Conservation (phyloP, 2,113 vertebrate species). For the Dendropsophus ebraccatus region DNA sequence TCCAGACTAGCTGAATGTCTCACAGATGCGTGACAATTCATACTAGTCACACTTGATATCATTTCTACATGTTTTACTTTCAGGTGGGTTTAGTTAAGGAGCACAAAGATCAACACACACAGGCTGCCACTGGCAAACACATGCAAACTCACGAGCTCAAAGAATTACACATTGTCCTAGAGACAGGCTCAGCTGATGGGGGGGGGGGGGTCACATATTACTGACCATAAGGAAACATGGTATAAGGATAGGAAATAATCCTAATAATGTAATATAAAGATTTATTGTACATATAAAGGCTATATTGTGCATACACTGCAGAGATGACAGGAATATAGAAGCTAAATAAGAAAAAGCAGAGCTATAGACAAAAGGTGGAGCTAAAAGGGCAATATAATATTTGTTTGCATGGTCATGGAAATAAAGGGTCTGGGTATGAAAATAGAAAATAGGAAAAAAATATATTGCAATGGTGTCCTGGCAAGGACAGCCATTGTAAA, state of each 20-base stretch:
- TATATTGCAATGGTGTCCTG: too few relatives aligned
- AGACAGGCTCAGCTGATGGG: not conserved
- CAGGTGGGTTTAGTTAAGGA: slow-evolving; percentile 71
- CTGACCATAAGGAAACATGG: not conserved
- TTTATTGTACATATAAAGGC: not conserved
- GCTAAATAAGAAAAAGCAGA: too few relatives aligned
- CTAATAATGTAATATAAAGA: too few relatives aligned
- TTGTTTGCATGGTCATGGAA: too few relatives aligned
- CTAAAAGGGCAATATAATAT: too few relatives aligned
- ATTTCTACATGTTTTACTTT: slow-evolving; percentile 69
- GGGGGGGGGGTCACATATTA: not conserved
- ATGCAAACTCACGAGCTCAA: not conserved
- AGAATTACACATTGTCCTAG: not conserved
- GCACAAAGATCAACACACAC: slow-evolving; percentile 61
- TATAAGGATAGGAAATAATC: not conserved
- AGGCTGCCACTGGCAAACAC: slow-evolving; percentile 53
- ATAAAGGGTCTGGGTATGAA: too few relatives aligned
- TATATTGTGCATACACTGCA: too few relatives aligned
- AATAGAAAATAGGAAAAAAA: too few relatives aligned
- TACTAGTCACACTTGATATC: slow-evolving; percentile 65
- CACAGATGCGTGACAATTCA: slow-evolving; percentile 66
- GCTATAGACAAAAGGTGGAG: too few relatives aligned
- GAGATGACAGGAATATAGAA: too few relatives aligned
- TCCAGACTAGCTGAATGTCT: slow-evolving; percentile 67
- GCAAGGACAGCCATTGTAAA: too few relatives aligned